Conservation (phyloP, 2,113 vertebrate genomes). For the Erythrocercus mccallii region DNA sequence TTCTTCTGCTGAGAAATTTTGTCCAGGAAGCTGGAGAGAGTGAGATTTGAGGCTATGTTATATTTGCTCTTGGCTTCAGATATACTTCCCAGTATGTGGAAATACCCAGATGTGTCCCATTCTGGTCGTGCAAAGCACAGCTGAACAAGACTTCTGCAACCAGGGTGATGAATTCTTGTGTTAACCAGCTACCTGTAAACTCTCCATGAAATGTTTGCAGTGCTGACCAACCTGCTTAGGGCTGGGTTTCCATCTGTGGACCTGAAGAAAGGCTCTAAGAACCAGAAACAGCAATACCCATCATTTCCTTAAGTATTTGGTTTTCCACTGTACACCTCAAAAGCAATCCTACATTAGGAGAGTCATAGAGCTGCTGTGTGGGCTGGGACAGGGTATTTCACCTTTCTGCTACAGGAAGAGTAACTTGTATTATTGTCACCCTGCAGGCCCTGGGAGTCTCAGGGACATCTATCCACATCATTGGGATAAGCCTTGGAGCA, state of each 20-base stretch:
- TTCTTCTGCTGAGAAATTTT: background rate
- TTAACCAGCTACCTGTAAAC: background rate
- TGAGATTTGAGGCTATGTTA: background rate
- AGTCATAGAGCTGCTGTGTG: background rate
- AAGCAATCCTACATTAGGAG: background rate
- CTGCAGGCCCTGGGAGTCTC: conserved; percentile 78
- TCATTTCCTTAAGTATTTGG: background rate
- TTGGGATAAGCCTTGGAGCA: conserved; percentile 91
- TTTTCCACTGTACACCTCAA: background rate
- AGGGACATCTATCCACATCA: conserved; percentile 87
- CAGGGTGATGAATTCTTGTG: background rate
- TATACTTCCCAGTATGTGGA: background rate
- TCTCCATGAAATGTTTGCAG: background rate
- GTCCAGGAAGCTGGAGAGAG: background rate
- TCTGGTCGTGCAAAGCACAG: background rate
- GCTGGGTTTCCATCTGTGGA: background rate
- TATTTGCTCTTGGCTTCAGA: background rate
- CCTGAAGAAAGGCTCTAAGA: background rate
- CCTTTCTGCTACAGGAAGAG: background rate
- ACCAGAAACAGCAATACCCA: background rate
- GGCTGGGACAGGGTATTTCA: background rate
- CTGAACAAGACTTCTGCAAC: background rate
- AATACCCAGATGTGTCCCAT: background rate
- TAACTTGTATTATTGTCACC: background rate
- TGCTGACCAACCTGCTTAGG: background rate